phyloP scores from a whole-genome alignment of 2,797 vertebrate species.

The Labroides dimidiatus region DNA sequence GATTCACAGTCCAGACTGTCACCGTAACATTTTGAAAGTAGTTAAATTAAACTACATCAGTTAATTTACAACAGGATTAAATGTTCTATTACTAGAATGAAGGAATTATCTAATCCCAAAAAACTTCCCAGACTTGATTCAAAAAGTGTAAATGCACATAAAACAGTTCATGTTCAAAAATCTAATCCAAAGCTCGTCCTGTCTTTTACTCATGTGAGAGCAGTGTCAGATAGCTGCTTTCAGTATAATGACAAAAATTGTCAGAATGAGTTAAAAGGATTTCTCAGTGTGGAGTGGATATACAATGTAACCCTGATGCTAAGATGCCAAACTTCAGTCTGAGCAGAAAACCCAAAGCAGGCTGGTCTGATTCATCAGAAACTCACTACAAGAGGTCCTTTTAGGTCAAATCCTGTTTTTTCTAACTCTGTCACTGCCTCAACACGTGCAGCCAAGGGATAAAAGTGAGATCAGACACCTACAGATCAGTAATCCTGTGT shows the following conservation, averaged over 20 bases:
- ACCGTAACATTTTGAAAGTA: too few relatives aligned
- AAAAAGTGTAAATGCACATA: too few relatives aligned
- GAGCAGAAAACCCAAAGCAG: background rate
- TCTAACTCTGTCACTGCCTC: background rate
- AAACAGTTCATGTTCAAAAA: background rate
- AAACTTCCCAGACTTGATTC: too few relatives aligned
- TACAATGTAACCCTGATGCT: background rate
- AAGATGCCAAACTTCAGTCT: background rate
- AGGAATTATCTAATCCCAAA: too few relatives aligned
- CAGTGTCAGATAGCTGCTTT: background rate
- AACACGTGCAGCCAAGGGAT: constrained; percentile 28
- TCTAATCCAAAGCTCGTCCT: background rate
- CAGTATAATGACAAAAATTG: background rate
- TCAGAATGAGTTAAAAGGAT: background rate
- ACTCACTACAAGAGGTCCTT: background rate
- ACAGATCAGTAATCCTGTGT: constrained; percentile 58
- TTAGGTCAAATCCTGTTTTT: constrained; percentile 4
- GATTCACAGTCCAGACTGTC: too few relatives aligned
- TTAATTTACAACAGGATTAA: too few relatives aligned
- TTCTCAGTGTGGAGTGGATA: background rate
- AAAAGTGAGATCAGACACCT: constrained; percentile 53
- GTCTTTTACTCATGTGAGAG: background rate
- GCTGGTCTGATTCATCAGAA: background rate
- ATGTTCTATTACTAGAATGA: too few relatives aligned
- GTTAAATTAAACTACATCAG: too few relatives aligned